Evolutionary conservation across 2,888 invertebrate species (phyloP).

Genomic region (Cataglyphis albicans): DNA sequence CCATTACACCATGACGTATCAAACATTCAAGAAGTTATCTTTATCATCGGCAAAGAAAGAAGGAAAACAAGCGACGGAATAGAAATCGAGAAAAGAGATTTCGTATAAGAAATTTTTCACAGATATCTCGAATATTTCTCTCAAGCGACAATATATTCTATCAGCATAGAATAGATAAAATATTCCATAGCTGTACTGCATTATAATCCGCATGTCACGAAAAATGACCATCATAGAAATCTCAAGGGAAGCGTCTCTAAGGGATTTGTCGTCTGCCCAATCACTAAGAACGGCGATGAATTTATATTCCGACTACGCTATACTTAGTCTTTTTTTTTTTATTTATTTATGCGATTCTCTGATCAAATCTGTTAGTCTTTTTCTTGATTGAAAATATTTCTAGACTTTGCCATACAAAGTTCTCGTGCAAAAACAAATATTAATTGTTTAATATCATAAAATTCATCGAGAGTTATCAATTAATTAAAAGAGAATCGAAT

Average conservation of each 20-base stretch:
- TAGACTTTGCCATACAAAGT: not conserved
- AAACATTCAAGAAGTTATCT: not conserved
- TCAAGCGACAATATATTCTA: not conserved
- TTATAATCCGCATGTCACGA: slow-evolving; percentile 38
- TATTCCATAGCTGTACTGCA: slow-evolving; percentile 31
- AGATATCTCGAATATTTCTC: not conserved
- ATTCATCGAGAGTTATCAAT: not conserved
- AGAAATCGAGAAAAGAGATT: not conserved
- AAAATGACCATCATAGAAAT: slow-evolving; percentile 14
- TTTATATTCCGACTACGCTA: slow-evolving; percentile 28
- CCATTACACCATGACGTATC: not conserved
- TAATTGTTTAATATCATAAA: slow-evolving; percentile 8
- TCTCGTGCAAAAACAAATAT: not conserved
- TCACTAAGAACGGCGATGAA: slow-evolving; percentile 25
- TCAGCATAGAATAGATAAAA: slow-evolving; percentile 37
- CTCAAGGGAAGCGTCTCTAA: slow-evolving; percentile 19
- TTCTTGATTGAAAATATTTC: not conserved
- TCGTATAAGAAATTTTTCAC: not conserved
- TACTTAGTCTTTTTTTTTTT: slow-evolving; percentile 23
- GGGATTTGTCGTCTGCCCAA: slow-evolving; percentile 8
- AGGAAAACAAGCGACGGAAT: not conserved
- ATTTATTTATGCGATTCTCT: slow-evolving; percentile 24
- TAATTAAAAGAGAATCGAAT: not conserved
- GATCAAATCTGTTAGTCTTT: not conserved
- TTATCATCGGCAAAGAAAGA: not conserved